phyloP scores from a whole-genome alignment of 2,113 vertebrate genomes.

The Caracal caracal region DNA sequence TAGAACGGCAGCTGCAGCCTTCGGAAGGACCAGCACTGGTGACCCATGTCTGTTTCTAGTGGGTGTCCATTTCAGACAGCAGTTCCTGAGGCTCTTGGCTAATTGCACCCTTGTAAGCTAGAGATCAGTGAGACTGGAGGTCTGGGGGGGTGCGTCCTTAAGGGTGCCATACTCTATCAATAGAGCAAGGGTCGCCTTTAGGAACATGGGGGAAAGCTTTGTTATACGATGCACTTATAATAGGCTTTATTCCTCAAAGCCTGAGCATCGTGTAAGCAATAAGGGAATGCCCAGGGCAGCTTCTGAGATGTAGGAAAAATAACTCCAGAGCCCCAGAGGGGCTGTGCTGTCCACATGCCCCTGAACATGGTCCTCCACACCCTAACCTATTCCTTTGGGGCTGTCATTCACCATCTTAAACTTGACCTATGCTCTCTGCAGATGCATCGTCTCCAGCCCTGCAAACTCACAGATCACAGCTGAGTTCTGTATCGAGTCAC shows the following conservation, averaged over 20 bases:
- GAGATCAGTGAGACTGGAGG: neutral
- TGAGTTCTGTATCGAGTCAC: accelerated
- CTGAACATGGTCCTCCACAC: neutral
- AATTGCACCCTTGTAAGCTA: neutral
- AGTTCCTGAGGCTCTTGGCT: neutral
- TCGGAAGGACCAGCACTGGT: neutral
- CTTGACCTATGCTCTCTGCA: neutral
- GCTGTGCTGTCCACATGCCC: neutral
- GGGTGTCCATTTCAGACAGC: neutral
- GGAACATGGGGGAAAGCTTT: neutral
- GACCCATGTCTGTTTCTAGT: neutral
- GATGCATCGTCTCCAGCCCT: neutral
- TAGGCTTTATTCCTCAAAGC: neutral
- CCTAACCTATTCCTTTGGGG: neutral
- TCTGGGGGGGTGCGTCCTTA: neutral
- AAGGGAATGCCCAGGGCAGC: neutral
- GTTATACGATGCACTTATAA: neutral
- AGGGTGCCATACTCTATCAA: neutral
- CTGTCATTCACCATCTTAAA: accelerated
- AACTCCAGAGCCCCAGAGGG: neutral
- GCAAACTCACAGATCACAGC: neutral
- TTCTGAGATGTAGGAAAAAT: neutral
- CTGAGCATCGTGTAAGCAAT: neutral
- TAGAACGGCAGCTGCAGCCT: neutral
- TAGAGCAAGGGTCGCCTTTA: neutral